phyloP scores from a whole-genome alignment of 2,888 invertebrate genomes.

The Hartigia nigra region DNA sequence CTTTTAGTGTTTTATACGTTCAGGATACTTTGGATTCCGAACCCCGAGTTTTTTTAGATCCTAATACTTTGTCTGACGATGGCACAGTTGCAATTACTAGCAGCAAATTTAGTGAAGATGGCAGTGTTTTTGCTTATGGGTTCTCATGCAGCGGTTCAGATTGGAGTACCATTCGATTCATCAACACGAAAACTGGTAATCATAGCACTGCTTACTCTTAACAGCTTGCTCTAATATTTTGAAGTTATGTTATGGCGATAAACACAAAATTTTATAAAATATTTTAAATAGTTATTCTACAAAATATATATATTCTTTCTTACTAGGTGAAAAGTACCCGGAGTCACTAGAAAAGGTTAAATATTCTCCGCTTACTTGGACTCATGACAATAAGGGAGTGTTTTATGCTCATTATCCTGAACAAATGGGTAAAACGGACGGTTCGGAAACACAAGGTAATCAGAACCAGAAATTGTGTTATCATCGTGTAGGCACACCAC shows the following conservation, averaged over 20 bases:
- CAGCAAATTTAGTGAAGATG: slow-evolving; percentile 89
- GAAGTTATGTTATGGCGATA: not conserved
- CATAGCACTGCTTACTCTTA: not conserved
- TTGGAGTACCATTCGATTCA: slow-evolving; percentile 92
- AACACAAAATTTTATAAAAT: not conserved
- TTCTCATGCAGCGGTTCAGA: slow-evolving; percentile 95
- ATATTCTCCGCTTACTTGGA: slow-evolving; percentile 93
- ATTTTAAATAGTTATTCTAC: not conserved
- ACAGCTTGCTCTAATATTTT: not conserved
- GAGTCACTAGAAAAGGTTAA: slow-evolving; percentile 94
- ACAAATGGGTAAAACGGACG: slow-evolving; percentile 86
- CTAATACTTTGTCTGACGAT: slow-evolving; percentile 91
- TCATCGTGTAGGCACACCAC: slow-evolving; percentile 87
- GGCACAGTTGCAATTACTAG: slow-evolving; percentile 85
- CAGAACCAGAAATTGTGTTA: slow-evolving; percentile 94
- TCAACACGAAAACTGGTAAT: slow-evolving; percentile 77
- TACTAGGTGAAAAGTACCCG: slow-evolving; percentile 81
- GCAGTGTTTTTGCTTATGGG: slow-evolving; percentile 89
- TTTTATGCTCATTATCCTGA: slow-evolving; percentile 93
- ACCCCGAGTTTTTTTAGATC: slow-evolving; percentile 91
- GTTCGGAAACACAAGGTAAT: slow-evolving; percentile 89
- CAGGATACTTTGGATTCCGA: slow-evolving; percentile 83
- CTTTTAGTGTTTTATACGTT: slow-evolving; percentile 85
- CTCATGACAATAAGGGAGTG: slow-evolving; percentile 92
- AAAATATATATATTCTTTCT: not conserved